Base-by-base conservation (phyloP, 2,888 invertebrate genomes). In the Amitus sp. region DNA sequence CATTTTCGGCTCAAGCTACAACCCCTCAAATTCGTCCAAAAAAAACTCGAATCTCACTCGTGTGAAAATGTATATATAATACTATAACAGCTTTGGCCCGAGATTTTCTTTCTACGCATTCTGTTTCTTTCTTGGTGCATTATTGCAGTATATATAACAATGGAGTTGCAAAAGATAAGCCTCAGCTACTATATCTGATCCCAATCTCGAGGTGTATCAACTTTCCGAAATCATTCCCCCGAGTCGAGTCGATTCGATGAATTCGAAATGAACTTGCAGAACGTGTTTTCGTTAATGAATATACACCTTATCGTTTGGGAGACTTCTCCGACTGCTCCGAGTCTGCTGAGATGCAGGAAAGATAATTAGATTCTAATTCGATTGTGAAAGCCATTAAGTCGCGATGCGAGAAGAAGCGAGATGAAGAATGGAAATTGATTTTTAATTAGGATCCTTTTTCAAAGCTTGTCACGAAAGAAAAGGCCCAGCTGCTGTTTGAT, bases 191-290 rank as follows among this genome's bases (percentile, higher is more conserved):
- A n/a, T n/a, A 52, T 54, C 58, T 51, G 58, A 60, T 53, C 48
- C 53, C 45, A 33, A 47, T 28, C 39, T 45, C 61, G 28, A 48
- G 47, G 43, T 61, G 28, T 37, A 56, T 50, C 50, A 47, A 49
- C 12, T 47, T 56, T 63, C 52, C 48, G 53, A 46, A 45, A 34
- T 45, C 33, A 49, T 39, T 42, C 27, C 23, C 13, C 17, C 17
- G 48, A 33, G 34, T 13, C 56, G 30, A n/a, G n/a, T n/a, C 43
- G 27, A 46, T 43, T 62, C 57, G 46, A 40, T 54, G 51, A 49
- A 54, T 57, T 30, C 34, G 48, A 60, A 64, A 60, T 64, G 59
- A 60, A 49, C 49, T 64, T 53, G 52, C 56, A 56, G 56, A 64
- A 60, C 43, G 18, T 27, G 33, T 28, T 50, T 42, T 46, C 43